Conservation (phyloP, 1,140 invertebrate species). For the Popillia japonica region DNA sequence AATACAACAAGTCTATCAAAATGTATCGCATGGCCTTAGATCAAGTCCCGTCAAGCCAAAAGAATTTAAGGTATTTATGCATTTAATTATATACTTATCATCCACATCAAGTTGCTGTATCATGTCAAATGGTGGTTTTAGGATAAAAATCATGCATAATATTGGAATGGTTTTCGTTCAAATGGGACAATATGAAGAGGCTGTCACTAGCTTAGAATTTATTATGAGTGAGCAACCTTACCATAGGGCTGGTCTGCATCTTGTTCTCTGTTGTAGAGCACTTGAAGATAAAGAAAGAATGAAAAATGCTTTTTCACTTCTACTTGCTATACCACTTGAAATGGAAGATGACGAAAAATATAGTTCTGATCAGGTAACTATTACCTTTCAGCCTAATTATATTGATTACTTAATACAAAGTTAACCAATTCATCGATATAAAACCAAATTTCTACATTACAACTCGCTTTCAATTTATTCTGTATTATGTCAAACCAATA, state of each 20-base stretch:
- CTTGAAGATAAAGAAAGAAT: conserved; percentile 94
- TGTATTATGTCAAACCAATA: no score
- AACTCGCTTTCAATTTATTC: no score
- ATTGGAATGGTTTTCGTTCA: conserved; percentile 95
- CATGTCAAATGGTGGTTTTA: conserved; percentile 22
- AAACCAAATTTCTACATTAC: no score
- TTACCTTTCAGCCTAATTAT: no score
- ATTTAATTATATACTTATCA: neutral
- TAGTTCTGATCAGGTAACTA: conserved; percentile 55
- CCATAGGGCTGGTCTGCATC: conserved; percentile 83
- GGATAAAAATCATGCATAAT: conserved; percentile 97
- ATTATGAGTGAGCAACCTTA: conserved; percentile 96
- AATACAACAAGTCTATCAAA: conserved; percentile 95
- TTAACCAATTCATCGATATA: no score
- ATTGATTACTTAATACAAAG: no score
- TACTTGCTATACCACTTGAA: conserved; percentile 88
- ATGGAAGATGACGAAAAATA: conserved; percentile 87
- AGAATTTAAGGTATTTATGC: conserved; percentile 79
- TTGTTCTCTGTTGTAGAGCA: conserved; percentile 93
- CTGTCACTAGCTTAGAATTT: conserved; percentile 95
- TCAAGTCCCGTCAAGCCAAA: conserved; percentile 76
- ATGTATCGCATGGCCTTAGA: conserved; percentile 67
- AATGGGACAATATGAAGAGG: conserved; percentile 96
- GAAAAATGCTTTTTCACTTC: conserved; percentile 88
- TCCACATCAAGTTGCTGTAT: neutral